These are phyloP conservation scores for Cryptophagus acutangulus DNA, from an alignment of 2,888 invertebrate genomes.

Conservation along the genomic window DNA sequence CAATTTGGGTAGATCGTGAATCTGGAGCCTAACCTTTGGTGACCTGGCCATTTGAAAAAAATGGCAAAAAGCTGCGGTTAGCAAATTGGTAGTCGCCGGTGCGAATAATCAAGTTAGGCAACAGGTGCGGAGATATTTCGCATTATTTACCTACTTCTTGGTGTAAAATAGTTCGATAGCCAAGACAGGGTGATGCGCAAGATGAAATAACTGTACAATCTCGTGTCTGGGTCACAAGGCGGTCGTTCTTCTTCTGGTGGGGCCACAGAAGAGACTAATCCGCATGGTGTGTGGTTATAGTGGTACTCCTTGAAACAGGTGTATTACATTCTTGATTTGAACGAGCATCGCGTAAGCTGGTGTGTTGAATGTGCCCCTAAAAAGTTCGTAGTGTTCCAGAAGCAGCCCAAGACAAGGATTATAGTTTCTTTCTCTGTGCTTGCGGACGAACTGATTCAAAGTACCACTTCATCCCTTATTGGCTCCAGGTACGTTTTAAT, in stretches of 20 bases:
- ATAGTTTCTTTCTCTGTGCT: neutral
- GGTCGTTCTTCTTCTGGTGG: conserved; percentile 39
- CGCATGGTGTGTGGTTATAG: conserved; percentile 22
- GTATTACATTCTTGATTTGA: conserved; percentile 47
- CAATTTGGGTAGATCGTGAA: neutral
- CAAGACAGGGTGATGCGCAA: conserved; percentile 26
- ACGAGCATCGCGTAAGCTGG: conserved; percentile 41
- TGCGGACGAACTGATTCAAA: neutral
- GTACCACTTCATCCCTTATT: too few species aligned
- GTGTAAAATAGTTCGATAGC: conserved; percentile 29
- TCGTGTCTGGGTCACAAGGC: conserved; percentile 56
- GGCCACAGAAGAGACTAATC: too few species aligned
- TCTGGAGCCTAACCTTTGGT: neutral
- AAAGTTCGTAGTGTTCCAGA: conserved; percentile 14
- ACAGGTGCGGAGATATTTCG: conserved; percentile 37
- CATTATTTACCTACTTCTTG: conserved; percentile 39
- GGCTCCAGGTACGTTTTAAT: too few species aligned
- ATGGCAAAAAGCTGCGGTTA: neutral
- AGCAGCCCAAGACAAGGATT: conserved; percentile 7
- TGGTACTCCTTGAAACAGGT: conserved; percentile 46
- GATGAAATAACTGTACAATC: conserved; percentile 53
- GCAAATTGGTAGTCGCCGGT: conserved; percentile 23
- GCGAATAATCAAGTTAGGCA: conserved; percentile 23
- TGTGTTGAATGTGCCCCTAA: conserved; percentile 12
- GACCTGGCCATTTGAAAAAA: neutral